Conservation (phyloP, 2,797 vertebrate species). For the Pyrocephalus nanus region DNA sequence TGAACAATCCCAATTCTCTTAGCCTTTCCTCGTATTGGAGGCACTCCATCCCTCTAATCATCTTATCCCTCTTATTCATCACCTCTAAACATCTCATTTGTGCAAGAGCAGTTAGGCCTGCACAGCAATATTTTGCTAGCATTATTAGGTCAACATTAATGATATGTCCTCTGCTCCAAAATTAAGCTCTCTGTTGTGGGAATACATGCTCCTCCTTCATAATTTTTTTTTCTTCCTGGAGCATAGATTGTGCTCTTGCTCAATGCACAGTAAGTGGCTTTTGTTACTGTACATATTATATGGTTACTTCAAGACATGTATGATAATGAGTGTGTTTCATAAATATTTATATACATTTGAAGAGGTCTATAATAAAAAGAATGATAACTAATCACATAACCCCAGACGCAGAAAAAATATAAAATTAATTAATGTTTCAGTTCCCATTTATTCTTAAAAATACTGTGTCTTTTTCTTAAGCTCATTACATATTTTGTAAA, state of each 20-base stretch:
- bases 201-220: not conserved
- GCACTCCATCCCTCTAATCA: not conserved
- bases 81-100: not conserved
- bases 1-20: not conserved
- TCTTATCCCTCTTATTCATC: not conserved
- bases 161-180: not conserved
- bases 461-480: not conserved
- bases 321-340: slow-evolving; percentile 2
- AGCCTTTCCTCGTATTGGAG: not conserved
- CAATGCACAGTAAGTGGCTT: not conserved
- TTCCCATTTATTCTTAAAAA: not conserved
- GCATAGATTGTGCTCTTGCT: not conserved
- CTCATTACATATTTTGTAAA: not conserved
- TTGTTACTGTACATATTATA: not conserved
- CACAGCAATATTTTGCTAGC: not conserved
- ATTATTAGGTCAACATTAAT: slow-evolving; percentile 26
- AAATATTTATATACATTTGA: not conserved
- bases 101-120: not conserved
- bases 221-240: not conserved
- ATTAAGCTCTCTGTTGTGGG: not conserved
- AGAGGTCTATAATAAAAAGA: not conserved
- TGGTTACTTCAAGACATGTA: not conserved
- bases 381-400: not conserved
- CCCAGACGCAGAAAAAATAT: not conserved
- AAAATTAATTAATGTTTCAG: not conserved